Base-by-base conservation (phyloP, 1,140 invertebrate species). In the Drosophila insularis region DNA sequence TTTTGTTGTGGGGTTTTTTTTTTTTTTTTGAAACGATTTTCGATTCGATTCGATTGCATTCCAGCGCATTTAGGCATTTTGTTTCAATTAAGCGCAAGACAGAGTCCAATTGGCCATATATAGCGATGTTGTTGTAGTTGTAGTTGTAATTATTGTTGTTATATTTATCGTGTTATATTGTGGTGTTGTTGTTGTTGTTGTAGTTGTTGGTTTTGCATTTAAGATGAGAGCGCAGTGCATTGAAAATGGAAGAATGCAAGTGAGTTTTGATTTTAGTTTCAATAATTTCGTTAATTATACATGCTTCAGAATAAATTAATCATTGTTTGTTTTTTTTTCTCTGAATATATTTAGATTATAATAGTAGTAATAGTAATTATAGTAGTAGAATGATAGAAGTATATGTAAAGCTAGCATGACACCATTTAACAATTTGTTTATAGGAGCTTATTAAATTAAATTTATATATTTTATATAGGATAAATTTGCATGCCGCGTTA, bases 181-280 rank as follows among this genome's bases (percentile, higher is more conserved):
- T 78, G 74, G 65, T 50, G 58, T 56, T 70, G 19, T 68, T 71
- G 63, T 50, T 62, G 54, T 59, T 65, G 14, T 56, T 63, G 14
- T 79, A 64, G 43, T 81, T 72, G 64, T 70, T 74, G 27, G 46
- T 37, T 7, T 86, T 87, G 82, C 79, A 87, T 72, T 71, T 79
- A 72, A 79, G 13, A 58, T 77, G 80, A 89, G 80, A 78, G 78
- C 78, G 79, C 80, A 61, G 82, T 82, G 79, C 75, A 82, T 85
- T 84, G 80, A 76, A 80, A 91, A 63, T 84, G 87, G 81, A 78
- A 87, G 80, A 90, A 80, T 78, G 81, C 80, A 89, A 81, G 84
- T 82, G 79, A 94, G 94, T 94, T 94, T 94, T 94, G 94, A 92
- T 84, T 92, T 94, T 72, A 93, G 93, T 90, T 93, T 58, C 87